phyloP scores from a whole-genome alignment of 2,797 vertebrate genomes.

The Petrocephalus schoutedeni region DNA sequence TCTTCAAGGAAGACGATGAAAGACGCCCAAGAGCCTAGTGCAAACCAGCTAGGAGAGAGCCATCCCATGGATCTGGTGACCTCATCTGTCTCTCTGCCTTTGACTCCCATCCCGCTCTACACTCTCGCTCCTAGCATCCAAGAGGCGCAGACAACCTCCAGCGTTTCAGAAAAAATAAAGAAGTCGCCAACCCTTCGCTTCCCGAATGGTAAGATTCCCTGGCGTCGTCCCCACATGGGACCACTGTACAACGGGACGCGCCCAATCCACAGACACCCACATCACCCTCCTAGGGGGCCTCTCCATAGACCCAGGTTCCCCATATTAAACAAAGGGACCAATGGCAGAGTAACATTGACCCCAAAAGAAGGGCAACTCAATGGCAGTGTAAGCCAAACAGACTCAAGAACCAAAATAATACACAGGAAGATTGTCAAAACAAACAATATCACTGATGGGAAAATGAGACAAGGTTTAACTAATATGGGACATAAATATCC shows the following conservation, averaged over 20 bases:
- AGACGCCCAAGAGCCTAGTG: not conserved
- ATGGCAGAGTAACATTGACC: not conserved
- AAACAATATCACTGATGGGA: conserved; percentile 16
- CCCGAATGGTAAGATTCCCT: conserved; percentile 13
- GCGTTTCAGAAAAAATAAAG: conserved; percentile 11
- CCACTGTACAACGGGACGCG: conserved; percentile 44
- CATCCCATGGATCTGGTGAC: not conserved
- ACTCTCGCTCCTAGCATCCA: not conserved
- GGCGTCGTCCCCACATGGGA: conserved; percentile 6
- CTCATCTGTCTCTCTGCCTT: not conserved
- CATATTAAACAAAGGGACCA: conserved; percentile 29
- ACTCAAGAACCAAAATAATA: conserved; percentile 23
- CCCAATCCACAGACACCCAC: conserved; percentile 31
- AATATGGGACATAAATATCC: conserved; percentile 17
- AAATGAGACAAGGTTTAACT: conserved; percentile 11
- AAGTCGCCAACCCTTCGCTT: conserved; percentile 4
- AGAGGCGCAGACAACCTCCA: not conserved
- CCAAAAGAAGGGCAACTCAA: conserved; percentile 13
- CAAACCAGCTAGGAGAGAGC: not conserved
- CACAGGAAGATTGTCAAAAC: conserved; percentile 29
- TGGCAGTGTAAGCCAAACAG: conserved; percentile 14
- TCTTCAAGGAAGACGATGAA: conserved; percentile 18
- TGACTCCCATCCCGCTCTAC: conserved; percentile 20
- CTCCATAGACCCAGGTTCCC: conserved; percentile 27
- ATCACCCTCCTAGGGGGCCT: conserved; percentile 30